Percentiles rank a stretch among this genome's conserved stretches.
phyloP scores from a whole-genome alignment of 2,113 vertebrate genomes.

The Microtus richardsoni region DNA sequence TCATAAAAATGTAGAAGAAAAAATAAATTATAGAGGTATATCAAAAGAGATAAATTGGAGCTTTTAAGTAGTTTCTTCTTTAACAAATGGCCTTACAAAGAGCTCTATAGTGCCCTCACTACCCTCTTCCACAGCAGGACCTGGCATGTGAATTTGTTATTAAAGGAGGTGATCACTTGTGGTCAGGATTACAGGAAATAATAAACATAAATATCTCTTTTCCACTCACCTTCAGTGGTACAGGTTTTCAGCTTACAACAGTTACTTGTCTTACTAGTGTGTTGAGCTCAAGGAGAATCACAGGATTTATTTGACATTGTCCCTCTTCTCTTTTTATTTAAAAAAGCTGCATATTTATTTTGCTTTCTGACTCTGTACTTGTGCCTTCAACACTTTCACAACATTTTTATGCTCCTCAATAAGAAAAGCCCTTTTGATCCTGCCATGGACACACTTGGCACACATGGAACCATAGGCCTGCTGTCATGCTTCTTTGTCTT shows the following conservation, averaged over 20 bases:
- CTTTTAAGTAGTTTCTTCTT: constrained; percentile 64
- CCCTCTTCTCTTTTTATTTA: background rate
- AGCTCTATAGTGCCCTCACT: constrained; percentile 50
- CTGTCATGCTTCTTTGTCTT: too few species aligned
- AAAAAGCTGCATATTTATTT: too few species aligned
- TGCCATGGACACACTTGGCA: too few species aligned
- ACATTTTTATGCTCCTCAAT: too few species aligned
- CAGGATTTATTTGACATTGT: constrained; percentile 59
- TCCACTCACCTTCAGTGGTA: background rate
- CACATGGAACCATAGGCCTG: too few species aligned
- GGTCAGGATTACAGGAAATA: constrained; percentile 36
- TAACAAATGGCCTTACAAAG: constrained; percentile 77
- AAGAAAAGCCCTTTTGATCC: too few species aligned
- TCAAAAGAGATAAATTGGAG: constrained; percentile 70
- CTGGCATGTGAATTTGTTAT: constrained; percentile 34
- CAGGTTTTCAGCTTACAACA: background rate
- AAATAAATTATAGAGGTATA: constrained; percentile 77
- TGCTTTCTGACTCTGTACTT: too few species aligned
- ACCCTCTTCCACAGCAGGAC: constrained; percentile 40
- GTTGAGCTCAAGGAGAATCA: background rate
- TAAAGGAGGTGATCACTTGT: background rate
- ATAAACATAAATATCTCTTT: background rate
- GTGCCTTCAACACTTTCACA: too few species aligned
- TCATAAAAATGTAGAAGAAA: constrained; percentile 45
- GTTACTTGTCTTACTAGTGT: constrained; percentile 46